A percentile compares a stretch with the other conserved stretches of the same genome.
These are phyloP conservation scores for Mormyrus iriodes DNA, from an alignment of 2,113 vertebrate species.

Conservation along the genomic window DNA sequence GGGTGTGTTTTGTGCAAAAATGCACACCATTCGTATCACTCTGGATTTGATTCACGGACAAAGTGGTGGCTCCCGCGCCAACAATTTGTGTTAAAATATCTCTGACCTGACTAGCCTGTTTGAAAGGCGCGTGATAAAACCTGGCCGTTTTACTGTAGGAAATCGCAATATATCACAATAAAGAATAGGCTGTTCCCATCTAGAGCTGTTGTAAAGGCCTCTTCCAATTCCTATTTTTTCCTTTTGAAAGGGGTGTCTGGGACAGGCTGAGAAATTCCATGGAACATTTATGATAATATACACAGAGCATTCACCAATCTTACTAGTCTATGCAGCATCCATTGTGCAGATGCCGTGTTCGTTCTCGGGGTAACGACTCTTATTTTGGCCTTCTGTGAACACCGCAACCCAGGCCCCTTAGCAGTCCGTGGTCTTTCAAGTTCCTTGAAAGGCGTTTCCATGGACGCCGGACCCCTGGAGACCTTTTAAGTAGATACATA, in stretches of 20 bases:
- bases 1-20: neutral
- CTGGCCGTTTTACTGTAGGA: neutral
- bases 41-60: neutral
- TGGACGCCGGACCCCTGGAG: neutral
- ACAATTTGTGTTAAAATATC: neutral
- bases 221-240: neutral
- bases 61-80: neutral
- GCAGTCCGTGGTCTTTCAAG: neutral
- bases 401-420: neutral
- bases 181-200: neutral
- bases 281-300: neutral
- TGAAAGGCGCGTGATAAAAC: neutral
- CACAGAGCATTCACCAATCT: neutral
- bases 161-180: neutral
- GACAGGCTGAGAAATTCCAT: neutral
- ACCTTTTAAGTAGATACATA: conserved; percentile 24
- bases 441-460: neutral
- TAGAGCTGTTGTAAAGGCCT: neutral
- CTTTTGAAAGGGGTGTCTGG: neutral
- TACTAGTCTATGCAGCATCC: neutral
- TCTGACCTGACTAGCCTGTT: neutral
- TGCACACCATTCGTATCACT: neutral
- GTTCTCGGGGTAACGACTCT: neutral
- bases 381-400: neutral
- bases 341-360: neutral